Base-by-base conservation (phyloP, 2,113 vertebrate species). In the Noturus placidus region DNA sequence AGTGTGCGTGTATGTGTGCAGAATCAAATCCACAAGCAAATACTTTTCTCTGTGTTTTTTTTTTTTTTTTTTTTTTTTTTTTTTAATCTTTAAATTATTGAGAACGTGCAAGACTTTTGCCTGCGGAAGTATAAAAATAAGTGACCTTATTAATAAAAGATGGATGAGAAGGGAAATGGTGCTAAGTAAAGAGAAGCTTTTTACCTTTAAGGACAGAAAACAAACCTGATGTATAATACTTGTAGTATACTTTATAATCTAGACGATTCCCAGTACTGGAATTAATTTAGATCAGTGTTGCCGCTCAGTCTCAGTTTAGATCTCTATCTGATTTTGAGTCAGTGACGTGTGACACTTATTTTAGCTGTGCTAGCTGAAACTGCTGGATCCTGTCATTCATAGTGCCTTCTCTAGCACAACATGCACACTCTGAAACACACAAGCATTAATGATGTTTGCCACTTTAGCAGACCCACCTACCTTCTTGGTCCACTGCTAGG, bases 1-100 rank as follows among this genome's bases (percentile, higher is more conserved):
- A 84, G 84, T 42, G 38, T 42, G 38, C 54, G 38, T 85, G 84
- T 61, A 13, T 33, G n/a, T 35, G 38, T 33, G 33, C 85, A 61
- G 27, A 69, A 81, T n/a, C 35, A 14, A 25, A 86, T 82, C 25
- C 35, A 33, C 17, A 88, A 56, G 25, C 50, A 13, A 46, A n/a
- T 6, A 50, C 25, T n/a, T 65, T 5, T 52, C 13, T 52, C 8
- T 13, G n/a, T 65, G 11, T 54, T 54, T 54, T 20, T 14, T 7
- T 22, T 72, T 5, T 52, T 52, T 52, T 19, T 13, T 65, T 65
- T 11, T 54, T 54, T 54, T 20, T 14, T 7, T 22, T 72, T 72
- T 72, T 46, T 5, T 2, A 87, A 59, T 77, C 35, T 86, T 42
- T 92, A 33, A 91, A 92, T 90, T 92, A 91, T 91, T 92, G 81